These are phyloP conservation scores for Andrena marginata DNA, from an alignment of 2,888 invertebrate species.

Conservation along the genomic window DNA sequence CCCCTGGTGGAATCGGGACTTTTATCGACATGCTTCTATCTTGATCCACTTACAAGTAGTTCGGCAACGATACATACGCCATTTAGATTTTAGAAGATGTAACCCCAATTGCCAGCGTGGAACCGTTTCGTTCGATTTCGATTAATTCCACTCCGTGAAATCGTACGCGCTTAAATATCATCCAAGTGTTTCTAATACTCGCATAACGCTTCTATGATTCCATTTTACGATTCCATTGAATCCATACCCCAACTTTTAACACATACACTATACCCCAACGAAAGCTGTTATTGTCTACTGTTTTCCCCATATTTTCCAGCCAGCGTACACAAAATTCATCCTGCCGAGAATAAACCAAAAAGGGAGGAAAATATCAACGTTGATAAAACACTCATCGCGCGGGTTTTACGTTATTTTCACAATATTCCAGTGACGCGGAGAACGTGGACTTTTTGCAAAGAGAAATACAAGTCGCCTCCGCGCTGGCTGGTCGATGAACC, in stretches of 20 bases:
- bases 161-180: no score
- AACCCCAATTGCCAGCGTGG: no score
- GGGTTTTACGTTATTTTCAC: constrained; percentile 10
- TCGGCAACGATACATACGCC: no score
- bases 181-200: not conserved
- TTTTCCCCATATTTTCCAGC: not conserved
- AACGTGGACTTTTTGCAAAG: not conserved
- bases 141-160: no score
- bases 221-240: not conserved
- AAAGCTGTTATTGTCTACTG: not conserved
- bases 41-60: no score
- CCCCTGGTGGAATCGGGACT: no score
- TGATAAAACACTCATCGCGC: constrained; percentile 1
- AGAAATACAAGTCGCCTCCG: not conserved
- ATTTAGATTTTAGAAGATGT: no score
- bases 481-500: not conserved
- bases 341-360: not conserved
- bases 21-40: no score
- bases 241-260: not conserved
- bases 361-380: not conserved
- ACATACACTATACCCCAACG: not conserved
- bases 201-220: not conserved
- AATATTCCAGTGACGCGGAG: not conserved
- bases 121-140: no score
- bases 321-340: not conserved